These are phyloP conservation scores for Portunus trituberculatus DNA, from an alignment of 1,140 invertebrate genomes.

Conservation along the genomic window DNA sequence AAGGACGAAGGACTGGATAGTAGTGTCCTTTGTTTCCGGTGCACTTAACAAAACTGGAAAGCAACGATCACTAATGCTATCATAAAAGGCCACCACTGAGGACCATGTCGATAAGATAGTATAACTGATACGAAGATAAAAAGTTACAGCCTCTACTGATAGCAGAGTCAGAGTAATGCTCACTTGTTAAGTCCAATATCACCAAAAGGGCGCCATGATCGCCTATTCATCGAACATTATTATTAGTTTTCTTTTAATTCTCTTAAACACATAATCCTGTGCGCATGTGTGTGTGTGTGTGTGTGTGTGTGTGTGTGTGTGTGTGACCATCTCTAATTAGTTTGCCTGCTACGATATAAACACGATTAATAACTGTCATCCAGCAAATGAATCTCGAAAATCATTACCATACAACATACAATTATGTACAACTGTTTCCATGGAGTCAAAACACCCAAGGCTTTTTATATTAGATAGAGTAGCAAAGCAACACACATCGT, in stretches of 20 bases:
- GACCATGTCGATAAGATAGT: neutral
- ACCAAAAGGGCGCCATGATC: neutral
- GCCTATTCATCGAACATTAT: neutral
- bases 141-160: neutral
- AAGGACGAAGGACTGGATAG: no score
- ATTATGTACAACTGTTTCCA: neutral
- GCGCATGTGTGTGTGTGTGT: neutral
- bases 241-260: no score
- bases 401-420: neutral
- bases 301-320: neutral
- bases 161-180: neutral
- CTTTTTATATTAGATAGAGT: no score
- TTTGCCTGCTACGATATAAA: neutral
- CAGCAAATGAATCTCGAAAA: neutral
- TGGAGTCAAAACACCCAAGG: neutral
- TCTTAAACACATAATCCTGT: neutral
- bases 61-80: neutral
- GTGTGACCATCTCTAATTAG: neutral
- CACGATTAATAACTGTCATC: neutral
- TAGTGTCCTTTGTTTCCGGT: neutral
- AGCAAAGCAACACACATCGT: no score
- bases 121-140: neutral
- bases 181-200: neutral
- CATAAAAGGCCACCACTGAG: neutral
- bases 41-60: neutral